A percentile compares a stretch with the other conserved stretches of the same genome.
phyloP scores from a whole-genome alignment of 1,140 invertebrate species.

The Drosophila murphyi region DNA sequence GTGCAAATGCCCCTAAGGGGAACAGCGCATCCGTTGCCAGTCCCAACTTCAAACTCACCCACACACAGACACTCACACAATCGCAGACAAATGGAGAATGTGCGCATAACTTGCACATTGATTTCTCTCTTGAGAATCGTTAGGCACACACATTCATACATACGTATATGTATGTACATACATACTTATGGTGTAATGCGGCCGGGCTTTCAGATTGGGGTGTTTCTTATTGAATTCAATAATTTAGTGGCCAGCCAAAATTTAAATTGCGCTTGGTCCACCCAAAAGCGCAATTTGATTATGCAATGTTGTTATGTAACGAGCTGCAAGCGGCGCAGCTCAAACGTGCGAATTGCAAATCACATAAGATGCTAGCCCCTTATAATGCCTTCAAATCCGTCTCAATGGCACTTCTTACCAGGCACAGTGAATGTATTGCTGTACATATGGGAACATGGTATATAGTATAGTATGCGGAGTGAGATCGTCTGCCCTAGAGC shows the following conservation, averaged over 20 bases:
- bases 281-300: conserved; percentile 80
- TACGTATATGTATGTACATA: neutral
- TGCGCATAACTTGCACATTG: conserved; percentile 81
- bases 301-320: conserved; percentile 76
- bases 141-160: conserved; percentile 14
- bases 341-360: conserved; percentile 74
- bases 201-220: conserved; percentile 41
- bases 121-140: conserved; percentile 77
- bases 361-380: conserved; percentile 75
- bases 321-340: conserved; percentile 32
- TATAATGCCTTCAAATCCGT: conserved; percentile 79
- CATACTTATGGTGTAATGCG: conserved; percentile 19
- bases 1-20: conserved; percentile 79
- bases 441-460: conserved; percentile 23
- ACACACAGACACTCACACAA: neutral
- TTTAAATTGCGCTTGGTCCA: conserved; percentile 70
- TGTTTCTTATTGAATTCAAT: conserved; percentile 79
- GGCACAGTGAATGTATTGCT: conserved; percentile 10
- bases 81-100: conserved; percentile 50
- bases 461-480: conserved; percentile 31
- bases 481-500: conserved; percentile 51
- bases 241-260: conserved; percentile 77
- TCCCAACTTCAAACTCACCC: neutral
- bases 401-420: conserved; percentile 78
- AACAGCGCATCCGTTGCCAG: conserved; percentile 60